Evolutionary conservation across 2,888 invertebrate genomes (phyloP), one percentile per base, ranked within the genome.

Genomic region (Tubulanus polymorphus): DNA sequence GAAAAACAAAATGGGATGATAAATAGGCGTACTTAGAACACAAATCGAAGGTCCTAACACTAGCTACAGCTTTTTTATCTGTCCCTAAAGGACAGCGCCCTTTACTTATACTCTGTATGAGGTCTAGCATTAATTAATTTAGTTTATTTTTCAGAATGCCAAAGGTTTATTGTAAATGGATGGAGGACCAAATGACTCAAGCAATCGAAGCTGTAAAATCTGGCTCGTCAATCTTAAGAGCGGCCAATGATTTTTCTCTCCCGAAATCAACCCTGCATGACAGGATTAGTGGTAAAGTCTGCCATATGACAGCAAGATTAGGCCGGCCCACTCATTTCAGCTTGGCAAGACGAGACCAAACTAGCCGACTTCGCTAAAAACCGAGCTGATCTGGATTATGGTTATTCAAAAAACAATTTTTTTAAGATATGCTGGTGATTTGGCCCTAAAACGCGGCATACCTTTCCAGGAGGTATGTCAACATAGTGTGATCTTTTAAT

Each of bases 251-350:
- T 18, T 41, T 41, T 41, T 18, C 20, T 18, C 20, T 41, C 41
- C 41, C 41, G 20, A 41, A 23, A 41, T 18, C 41, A 41, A 41
- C 41, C 41, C 41, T 41, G 18, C 41, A 41, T 8, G 41, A 41
- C 15, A 41, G 41, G 23, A 18, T 41, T 5, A 20, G 20, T 15
- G 15, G 41, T 20, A 5, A 23, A 41, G 41, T 41, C 20, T 18
- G 23, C 20, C 41, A 41, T 41, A 23, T 18, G n/a, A n/a, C n/a
- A 15, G 41, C 23, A 3, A 41, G 18, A 20, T 41, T 23, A 8
- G 41, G 41, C 20, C 18, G 41, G 41, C 41, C 20, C 20, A 18
- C 41, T 20, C 41, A 41, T 8, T 23, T 41, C 41, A 20, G n/a
- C n/a, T n/a, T n/a, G n/a, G n/a, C 6, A 41, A 5, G 20, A 20